phyloP scores from a whole-genome alignment of 2,888 invertebrate species.

The Epirrhoe alternata region DNA sequence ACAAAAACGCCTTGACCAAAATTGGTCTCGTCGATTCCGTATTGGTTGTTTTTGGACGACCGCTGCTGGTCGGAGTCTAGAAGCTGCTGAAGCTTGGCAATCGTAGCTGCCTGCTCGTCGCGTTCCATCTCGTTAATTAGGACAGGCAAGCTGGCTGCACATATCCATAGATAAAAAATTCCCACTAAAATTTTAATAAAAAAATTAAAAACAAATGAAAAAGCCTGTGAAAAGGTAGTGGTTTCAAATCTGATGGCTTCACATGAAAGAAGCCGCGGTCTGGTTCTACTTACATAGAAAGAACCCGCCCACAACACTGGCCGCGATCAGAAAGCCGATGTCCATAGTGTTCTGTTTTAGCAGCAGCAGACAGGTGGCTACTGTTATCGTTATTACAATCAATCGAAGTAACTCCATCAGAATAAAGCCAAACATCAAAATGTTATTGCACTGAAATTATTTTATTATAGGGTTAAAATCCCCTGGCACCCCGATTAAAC shows the following conservation, averaged over 20 bases:
- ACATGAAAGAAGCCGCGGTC: too few species aligned
- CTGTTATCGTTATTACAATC: constrained; percentile 53
- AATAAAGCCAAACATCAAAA: constrained; percentile 68
- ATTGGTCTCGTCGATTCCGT: constrained; percentile 24
- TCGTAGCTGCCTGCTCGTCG: constrained; percentile 69
- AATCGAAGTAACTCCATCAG: constrained; percentile 66
- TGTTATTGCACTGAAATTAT: constrained; percentile 64
- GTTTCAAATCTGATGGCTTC: too few species aligned
- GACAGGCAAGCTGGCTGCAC: constrained; percentile 72
- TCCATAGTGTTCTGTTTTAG: constrained; percentile 80
- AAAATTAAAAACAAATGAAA: background rate
- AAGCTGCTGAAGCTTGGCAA: constrained; percentile 63
- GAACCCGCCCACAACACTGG: constrained; percentile 74
- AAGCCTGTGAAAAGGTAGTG: too few species aligned
- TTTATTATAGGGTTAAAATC: background rate
- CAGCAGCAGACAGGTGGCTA: constrained; percentile 65
- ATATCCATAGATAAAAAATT: constrained; percentile 77
- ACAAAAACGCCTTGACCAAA: constrained; percentile 43
- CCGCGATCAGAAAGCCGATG: constrained; percentile 75
- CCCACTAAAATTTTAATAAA: constrained; percentile 64
- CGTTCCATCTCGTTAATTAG: constrained; percentile 74
- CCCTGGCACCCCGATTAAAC: too few species aligned
- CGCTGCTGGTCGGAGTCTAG: constrained; percentile 53
- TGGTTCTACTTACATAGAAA: constrained; percentile 63
- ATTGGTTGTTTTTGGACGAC: constrained; percentile 22